These are phyloP conservation scores for Micromesistius poutassou DNA, from an alignment of 2,797 vertebrate species.

Conservation along the genomic window DNA sequence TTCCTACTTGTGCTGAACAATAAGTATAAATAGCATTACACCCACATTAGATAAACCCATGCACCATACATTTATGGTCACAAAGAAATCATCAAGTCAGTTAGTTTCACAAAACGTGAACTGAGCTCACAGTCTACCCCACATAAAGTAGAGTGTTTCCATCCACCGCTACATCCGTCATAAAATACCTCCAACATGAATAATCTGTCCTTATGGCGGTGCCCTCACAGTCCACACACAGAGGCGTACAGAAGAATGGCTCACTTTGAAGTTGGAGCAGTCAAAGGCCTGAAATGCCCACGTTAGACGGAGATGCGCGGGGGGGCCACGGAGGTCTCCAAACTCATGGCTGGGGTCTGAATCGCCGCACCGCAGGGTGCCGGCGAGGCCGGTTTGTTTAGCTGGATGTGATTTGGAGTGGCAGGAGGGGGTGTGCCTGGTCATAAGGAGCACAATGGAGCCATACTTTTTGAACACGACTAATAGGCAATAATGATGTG, in stretches of 20 bases:
- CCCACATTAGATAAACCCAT: neutral
- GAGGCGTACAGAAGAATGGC: constrained; percentile 42
- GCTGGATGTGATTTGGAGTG: constrained; percentile 78
- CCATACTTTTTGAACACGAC: constrained; percentile 74
- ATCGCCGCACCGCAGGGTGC: constrained; percentile 72
- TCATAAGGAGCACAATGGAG: constrained; percentile 74
- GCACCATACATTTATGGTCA: neutral
- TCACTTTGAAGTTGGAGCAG: constrained; percentile 67
- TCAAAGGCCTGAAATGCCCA: constrained; percentile 31
- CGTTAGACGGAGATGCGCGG: constrained; percentile 75
- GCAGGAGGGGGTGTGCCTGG: constrained; percentile 73
- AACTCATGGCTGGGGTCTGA: constrained; percentile 75
- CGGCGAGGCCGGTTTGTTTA: constrained; percentile 74
- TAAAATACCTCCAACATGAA: neutral
- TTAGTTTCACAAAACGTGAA: neutral
- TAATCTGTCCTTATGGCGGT: neutral
- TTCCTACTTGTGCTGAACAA: constrained; percentile 52
- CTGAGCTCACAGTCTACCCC: neutral
- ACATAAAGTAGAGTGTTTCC: neutral
- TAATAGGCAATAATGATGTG: constrained; percentile 78
- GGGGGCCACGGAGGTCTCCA: constrained; percentile 78
- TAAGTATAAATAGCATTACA: neutral
- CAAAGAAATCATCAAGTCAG: neutral
- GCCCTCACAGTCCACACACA: neutral
- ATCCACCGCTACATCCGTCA: neutral